Evolutionary conservation across 2,888 invertebrate genomes (phyloP).

Genomic region (Noctua pronuba): DNA sequence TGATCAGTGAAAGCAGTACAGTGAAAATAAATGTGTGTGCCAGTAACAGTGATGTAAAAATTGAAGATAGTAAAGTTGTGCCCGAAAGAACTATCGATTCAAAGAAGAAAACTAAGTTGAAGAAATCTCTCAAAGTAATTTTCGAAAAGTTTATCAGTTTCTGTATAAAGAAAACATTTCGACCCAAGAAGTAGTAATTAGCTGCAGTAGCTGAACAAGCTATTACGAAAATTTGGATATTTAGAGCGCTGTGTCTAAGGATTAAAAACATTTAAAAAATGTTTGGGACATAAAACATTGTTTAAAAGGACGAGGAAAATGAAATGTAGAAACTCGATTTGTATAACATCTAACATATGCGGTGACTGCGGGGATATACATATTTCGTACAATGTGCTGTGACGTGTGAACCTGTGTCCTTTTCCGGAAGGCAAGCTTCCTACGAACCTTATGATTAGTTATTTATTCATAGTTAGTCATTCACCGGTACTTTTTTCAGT

Average conservation of each 20-base stretch:
- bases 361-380: constrained; percentile 46
- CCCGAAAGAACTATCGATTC: constrained; percentile 11
- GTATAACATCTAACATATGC: not conserved
- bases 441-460: constrained; percentile 7
- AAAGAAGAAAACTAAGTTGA: constrained; percentile 23
- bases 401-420: constrained; percentile 29
- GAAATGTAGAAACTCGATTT: not conserved
- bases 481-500: constrained; percentile 27
- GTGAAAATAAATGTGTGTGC: constrained; percentile 52
- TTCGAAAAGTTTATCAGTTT: constrained; percentile 39
- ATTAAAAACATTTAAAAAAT: constrained; percentile 3
- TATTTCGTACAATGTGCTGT: constrained; percentile 8
- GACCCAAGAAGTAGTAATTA: constrained; percentile 22
- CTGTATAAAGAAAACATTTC: constrained; percentile 42
- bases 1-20: constrained; percentile 63
- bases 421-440: constrained; percentile 5
- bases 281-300: constrained; percentile 1
- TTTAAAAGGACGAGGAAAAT: constrained; percentile 32
- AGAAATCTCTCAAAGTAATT: constrained; percentile 37
- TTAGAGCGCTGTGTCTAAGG: not conserved
- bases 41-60: constrained; percentile 29
- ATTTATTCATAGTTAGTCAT: constrained; percentile 21
- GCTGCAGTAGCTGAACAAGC: not conserved
- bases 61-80: constrained; percentile 5
- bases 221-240: not conserved